Percentiles rank a stretch among this genome's conserved stretches.
Conservation (phyloP, 2,797 vertebrate species). For the Danio choprae region DNA sequence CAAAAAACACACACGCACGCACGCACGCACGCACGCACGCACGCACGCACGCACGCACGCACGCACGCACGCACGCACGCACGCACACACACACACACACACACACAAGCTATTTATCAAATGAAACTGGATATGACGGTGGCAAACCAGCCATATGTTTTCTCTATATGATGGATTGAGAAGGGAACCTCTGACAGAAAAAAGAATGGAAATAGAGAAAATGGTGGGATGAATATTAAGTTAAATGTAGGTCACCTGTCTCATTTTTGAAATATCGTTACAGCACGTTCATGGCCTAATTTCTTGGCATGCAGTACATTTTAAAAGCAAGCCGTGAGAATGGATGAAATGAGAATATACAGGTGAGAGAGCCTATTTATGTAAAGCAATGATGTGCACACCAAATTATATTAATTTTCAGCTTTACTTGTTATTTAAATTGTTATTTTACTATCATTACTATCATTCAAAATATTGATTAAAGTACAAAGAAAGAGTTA, state of each 20-base stretch:
- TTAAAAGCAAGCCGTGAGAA: constrained; percentile 9
- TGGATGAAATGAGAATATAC: no score
- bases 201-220: constrained; percentile 59
- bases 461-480: no score
- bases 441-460: no score
- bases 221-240: constrained; percentile 71
- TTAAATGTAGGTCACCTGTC: constrained; percentile 74
- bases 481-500: no score
- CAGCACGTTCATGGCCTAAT: constrained; percentile 68
- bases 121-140: not conserved
- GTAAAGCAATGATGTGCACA: no score
- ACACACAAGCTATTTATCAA: not conserved
- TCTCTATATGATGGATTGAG: not conserved
- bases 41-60: not conserved
- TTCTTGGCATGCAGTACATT: constrained; percentile 65
- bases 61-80: not conserved
- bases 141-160: constrained; percentile 26
- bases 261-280: constrained; percentile 69
- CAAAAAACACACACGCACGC: not conserved
- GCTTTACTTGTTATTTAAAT: no score
- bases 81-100: not conserved
- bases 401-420: no score
- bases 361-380: no score
- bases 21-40: not conserved
- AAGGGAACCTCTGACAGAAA: not conserved